Base-by-base conservation (phyloP, 1,140 invertebrate species). In the Zaprionus gabonicus region DNA sequence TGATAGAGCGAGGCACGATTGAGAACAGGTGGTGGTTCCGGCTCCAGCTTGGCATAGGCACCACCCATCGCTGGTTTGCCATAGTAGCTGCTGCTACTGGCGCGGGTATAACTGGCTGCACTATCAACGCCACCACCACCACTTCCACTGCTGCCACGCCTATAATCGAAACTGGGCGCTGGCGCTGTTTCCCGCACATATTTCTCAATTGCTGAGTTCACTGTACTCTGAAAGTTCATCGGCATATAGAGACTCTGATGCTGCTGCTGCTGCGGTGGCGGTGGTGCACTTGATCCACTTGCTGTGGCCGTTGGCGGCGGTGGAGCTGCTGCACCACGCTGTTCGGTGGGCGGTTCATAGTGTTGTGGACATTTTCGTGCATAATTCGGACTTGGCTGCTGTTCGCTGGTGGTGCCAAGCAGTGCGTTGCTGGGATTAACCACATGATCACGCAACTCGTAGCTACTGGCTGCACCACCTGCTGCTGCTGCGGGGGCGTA, bases 231-330 rank as follows among this genome's bases (percentile, higher is more conserved):
- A 57, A 92, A 92, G 12, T 91, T 91, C 74, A 91, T 82, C 6
- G 91, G 80, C 79, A 92, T 91, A 28, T 92, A 92, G 20, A 92
- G 72, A 38, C 81, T 92, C 62, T 82, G 81, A 59, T 91, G 86
- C 20, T 88, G 78, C 2, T 55, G 59, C 6, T 36, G 55, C 13
- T 9, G 58, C n/a, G 15, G 71, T 36, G 9, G 71, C 27, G 74
- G 41, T 15, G 69, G 31, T 4, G 41, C 41, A 38, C 4, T 27
- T 5, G 60, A n/a, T 34, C 76, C 55, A 12, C 64, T 12, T 53
- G 53, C n/a, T 41, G 51, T 12, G 9, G n/a, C 13, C 13, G 75
- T 53, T 34, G 71, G 36, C 6, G 55, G 25, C 44, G 57, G 20
- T 51, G 59, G 20, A 0, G 65, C 60, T 15, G 60, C 63, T 10